Conservation (phyloP, 2,797 vertebrate species). For the Lepidocolaptes lacrymiger region DNA sequence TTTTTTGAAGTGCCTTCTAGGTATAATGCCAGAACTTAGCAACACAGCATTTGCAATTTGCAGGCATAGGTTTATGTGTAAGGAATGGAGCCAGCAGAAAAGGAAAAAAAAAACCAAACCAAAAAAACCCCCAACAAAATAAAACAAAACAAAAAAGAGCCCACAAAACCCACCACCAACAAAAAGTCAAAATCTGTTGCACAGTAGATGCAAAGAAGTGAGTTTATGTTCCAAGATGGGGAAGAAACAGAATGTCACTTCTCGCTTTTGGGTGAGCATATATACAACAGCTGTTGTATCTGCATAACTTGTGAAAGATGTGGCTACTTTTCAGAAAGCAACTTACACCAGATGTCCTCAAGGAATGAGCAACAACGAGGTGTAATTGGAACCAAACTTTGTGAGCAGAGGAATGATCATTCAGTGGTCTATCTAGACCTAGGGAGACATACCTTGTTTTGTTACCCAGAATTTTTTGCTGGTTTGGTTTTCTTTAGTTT, state of each 20-base stretch:
- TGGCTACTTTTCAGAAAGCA: constrained; percentile 32
- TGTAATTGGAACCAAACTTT: constrained; percentile 5
- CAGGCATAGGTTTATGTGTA: background rate
- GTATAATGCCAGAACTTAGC: constrained; percentile 27
- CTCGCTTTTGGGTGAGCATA: background rate
- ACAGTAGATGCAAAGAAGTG: background rate
- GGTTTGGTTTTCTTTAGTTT: background rate
- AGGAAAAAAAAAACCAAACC: rapidly evolving
- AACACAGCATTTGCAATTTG: background rate
- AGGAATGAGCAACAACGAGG: constrained; percentile 41
- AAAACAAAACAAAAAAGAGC: background rate
- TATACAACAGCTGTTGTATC: constrained; percentile 4
- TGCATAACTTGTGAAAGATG: constrained; percentile 2
- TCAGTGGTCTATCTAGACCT: background rate
- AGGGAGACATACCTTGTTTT: background rate
- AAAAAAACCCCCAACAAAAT: background rate
- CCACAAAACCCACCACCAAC: background rate
- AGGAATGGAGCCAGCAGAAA: background rate
- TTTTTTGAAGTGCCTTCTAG: constrained; percentile 16
- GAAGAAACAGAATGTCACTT: background rate
- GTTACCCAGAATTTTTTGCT: background rate
- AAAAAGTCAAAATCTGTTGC: background rate
- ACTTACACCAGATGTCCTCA: constrained; percentile 34
- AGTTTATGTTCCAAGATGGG: background rate
- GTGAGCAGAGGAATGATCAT: background rate